These are phyloP conservation scores for Dendrophyllia cribrosa DNA, from an alignment of 64 coral and sea anemone species.

Conservation along the genomic window DNA sequence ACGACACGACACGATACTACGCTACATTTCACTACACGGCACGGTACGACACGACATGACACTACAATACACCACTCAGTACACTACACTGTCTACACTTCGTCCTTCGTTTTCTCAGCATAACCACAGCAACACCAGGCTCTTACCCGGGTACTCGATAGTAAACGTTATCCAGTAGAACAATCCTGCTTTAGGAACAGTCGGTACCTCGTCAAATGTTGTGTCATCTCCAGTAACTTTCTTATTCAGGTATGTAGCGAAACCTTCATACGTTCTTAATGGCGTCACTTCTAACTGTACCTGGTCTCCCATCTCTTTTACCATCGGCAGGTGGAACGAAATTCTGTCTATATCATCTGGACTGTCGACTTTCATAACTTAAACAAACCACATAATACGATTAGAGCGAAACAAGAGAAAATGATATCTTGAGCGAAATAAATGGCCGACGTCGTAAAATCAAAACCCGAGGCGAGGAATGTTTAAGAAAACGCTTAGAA, in stretches of 20 bases:
- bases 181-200: constrained; percentile 31
- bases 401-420: neutral
- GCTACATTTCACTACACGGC: no score
- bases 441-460: no score
- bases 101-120: no score
- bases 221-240: neutral
- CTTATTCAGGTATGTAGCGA: constrained; percentile 50
- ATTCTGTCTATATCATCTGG: constrained; percentile 34
- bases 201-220: constrained; percentile 1
- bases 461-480: no score
- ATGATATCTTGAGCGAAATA: neutral
- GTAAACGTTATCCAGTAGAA: constrained; percentile 63
- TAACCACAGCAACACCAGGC: neutral
- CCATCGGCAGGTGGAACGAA: constrained; percentile 56
- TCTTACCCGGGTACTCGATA: constrained; percentile 52
- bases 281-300: constrained; percentile 53
- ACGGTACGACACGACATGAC: no score
- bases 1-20: no score
- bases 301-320: constrained; percentile 67
- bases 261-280: constrained; percentile 34
- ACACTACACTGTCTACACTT: no score
- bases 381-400: neutral
- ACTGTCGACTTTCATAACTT: constrained; percentile 37
- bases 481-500: no score
- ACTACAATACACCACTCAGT: no score